Evolutionary conservation across 2,888 invertebrate genomes (phyloP).

Genomic region (Adelognathus sp.): DNA sequence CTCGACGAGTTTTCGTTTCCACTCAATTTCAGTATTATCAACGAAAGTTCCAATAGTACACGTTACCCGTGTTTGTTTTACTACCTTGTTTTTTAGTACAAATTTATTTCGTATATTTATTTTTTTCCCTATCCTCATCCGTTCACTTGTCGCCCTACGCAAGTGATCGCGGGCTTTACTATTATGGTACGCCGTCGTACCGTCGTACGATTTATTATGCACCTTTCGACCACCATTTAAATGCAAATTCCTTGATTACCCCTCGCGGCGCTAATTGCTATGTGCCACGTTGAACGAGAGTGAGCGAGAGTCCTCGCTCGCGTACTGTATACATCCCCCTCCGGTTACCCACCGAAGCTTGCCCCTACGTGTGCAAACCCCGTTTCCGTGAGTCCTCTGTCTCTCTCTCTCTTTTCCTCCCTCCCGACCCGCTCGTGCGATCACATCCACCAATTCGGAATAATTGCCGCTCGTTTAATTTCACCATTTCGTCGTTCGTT

Average conservation of each 20-base stretch:
- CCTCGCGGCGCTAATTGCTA: conserved; percentile 75
- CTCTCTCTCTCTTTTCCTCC: too few species aligned
- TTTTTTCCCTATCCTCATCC: too few species aligned
- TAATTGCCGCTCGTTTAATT: conserved; percentile 53
- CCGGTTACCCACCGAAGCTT: conserved; percentile 24
- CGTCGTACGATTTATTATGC: conserved; percentile 73
- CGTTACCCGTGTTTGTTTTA: too few species aligned
- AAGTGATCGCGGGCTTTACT: conserved; percentile 47
- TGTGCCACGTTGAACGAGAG: conserved; percentile 63
- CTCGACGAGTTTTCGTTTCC: too few species aligned
- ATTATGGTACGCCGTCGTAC: conserved; percentile 47
- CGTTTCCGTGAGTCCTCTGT: too few species aligned
- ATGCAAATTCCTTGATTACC: conserved; percentile 79
- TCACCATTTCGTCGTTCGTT: conserved; percentile 40
- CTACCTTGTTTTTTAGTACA: background rate
- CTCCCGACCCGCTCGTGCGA: conserved; percentile 4
- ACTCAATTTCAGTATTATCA: too few species aligned
- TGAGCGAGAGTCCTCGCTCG: conserved; percentile 39
- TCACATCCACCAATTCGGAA: conserved; percentile 49
- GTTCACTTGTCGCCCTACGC: too few species aligned
- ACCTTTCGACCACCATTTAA: conserved; percentile 77
- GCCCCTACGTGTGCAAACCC: background rate
- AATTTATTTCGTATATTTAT: background rate
- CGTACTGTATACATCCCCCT: background rate
- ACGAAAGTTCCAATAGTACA: too few species aligned